These are phyloP conservation scores for Cirrhinus mrigala DNA, from an alignment of 2,797 vertebrate species.

Conservation along the genomic window DNA sequence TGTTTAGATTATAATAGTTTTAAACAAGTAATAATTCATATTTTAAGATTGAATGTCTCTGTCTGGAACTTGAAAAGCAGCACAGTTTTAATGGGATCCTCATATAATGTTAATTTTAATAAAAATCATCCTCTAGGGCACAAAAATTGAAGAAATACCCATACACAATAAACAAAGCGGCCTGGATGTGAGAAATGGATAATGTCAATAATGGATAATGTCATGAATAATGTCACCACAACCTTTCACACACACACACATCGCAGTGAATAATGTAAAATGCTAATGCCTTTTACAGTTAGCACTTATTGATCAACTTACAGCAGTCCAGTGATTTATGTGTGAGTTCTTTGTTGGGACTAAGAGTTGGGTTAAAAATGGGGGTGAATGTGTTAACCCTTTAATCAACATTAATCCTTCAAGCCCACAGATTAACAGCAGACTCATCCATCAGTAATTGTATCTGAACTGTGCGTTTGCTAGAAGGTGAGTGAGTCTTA, in stretches of 20 bases:
- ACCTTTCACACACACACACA: background rate
- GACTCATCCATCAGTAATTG: conserved; percentile 33
- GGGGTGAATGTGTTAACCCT: conserved; percentile 45
- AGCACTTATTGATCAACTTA: conserved; percentile 33
- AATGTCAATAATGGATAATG: background rate
- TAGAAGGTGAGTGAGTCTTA: conserved; percentile 29
- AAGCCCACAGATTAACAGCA: conserved; percentile 11
- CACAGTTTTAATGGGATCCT: background rate
- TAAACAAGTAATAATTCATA: background rate
- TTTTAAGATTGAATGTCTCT: background rate
- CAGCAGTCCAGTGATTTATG: conserved; percentile 46
- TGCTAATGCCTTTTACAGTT: conserved; percentile 12
- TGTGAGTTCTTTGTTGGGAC: conserved; percentile 22
- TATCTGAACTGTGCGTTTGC: conserved; percentile 20
- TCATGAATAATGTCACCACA: background rate
- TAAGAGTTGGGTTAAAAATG: conserved; percentile 16
- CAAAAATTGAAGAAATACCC: background rate
- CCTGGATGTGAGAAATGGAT: background rate
- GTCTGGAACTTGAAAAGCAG: background rate
- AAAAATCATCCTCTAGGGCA: background rate
- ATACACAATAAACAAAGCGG: background rate
- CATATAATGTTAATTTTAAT: background rate
- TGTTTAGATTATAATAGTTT: background rate
- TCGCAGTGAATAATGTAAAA: conserved; percentile 1
- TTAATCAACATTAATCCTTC: conserved; percentile 41